phyloP scores from a whole-genome alignment of 2,113 vertebrate genomes.

The Pelobates fuscus region DNA sequence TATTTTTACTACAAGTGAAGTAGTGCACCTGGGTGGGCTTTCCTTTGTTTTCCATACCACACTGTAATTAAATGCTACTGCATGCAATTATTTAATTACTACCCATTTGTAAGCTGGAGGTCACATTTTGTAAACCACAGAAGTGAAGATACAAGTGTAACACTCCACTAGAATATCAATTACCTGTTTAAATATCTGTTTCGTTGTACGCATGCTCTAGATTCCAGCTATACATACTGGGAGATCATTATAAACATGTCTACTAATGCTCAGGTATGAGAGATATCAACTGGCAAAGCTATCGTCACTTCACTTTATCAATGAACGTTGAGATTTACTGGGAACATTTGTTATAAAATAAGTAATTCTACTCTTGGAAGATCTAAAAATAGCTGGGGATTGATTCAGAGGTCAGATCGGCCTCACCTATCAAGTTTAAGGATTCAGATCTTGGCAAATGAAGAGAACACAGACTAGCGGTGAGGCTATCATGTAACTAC shows the following conservation, averaged over 20 bases:
- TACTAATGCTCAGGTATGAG: slow-evolving; percentile 8
- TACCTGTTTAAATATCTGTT: background rate
- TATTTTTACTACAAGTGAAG: no score
- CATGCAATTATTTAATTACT: slow-evolving; percentile 37
- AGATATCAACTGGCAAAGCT: background rate
- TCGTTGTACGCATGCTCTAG: slow-evolving; percentile 10
- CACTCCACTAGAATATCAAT: slow-evolving; percentile 31
- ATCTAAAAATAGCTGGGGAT: slow-evolving; percentile 21
- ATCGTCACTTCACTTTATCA: slow-evolving; percentile 36
- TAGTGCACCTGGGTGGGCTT: no score
- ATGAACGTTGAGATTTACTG: slow-evolving; percentile 13
- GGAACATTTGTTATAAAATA: slow-evolving; percentile 21
- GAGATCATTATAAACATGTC: background rate
- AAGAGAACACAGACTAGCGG: background rate
- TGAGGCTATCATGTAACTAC: slow-evolving; percentile 15
- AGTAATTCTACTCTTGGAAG: slow-evolving; percentile 16
- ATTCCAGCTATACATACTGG: no score
- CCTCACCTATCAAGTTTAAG: slow-evolving; percentile 18
- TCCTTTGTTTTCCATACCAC: background rate
- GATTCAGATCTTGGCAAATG: slow-evolving; percentile 22
- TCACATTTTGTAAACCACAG: slow-evolving; percentile 38
- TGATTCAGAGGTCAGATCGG: background rate
- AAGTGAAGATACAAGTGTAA: slow-evolving; percentile 24
- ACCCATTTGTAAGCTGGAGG: slow-evolving; percentile 24
- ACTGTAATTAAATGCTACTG: slow-evolving; percentile 39